Conservation (phyloP, 2,797 vertebrate species). For the Gobio occitaniae region DNA sequence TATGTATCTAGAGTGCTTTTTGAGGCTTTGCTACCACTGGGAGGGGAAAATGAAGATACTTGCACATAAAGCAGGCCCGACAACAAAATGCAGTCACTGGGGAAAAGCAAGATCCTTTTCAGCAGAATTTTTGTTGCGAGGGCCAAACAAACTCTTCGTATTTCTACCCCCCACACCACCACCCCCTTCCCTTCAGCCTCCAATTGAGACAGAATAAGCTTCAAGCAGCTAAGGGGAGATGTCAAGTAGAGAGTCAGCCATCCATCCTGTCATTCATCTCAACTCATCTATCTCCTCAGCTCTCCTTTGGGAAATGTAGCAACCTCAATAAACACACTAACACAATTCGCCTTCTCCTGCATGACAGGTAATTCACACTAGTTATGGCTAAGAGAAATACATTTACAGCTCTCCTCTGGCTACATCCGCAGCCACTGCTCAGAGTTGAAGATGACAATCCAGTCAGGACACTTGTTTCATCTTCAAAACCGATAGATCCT, state of each 20-base stretch:
- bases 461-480: constrained; percentile 32
- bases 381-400: constrained; percentile 45
- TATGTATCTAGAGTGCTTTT: neutral
- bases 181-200: neutral
- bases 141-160: constrained; percentile 22
- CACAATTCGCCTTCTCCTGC: constrained; percentile 33
- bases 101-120: constrained; percentile 45
- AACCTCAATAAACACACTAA: constrained; percentile 47
- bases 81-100: constrained; percentile 27
- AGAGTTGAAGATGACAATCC: constrained; percentile 26
- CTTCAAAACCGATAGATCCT: constrained; percentile 6
- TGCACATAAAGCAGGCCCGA: constrained; percentile 31
- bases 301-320: constrained; percentile 47
- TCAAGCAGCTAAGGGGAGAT: constrained; percentile 35
- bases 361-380: constrained; percentile 52
- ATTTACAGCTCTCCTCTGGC: constrained; percentile 45
- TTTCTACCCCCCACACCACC: neutral
- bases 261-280: constrained; percentile 48
- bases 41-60: neutral
- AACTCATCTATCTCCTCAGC: constrained; percentile 43
- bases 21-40: neutral
- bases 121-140: constrained; percentile 35
- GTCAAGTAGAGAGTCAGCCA: constrained; percentile 34
- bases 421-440: constrained; percentile 17
- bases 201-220: constrained; percentile 33